Percentiles rank a stretch among this genome's conserved stretches.
Evolutionary conservation across 2,113 vertebrate species (phyloP).

Genomic region (Pseudois nayaur): DNA sequence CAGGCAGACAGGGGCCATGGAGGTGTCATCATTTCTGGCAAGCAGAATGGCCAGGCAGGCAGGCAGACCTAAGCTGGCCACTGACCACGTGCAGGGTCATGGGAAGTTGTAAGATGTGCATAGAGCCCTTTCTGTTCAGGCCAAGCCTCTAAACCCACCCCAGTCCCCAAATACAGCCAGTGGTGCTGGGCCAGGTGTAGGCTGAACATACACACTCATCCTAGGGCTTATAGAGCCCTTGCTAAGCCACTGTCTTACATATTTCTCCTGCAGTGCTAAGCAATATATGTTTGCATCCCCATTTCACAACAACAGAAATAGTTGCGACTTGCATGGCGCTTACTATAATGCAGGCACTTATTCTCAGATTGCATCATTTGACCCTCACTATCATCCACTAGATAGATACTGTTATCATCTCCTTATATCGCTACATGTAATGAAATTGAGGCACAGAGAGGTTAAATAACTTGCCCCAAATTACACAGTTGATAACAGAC

Average conservation of each 20-base stretch:
- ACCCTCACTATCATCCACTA: not conserved
- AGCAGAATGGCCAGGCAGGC: not conserved
- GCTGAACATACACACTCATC: not conserved
- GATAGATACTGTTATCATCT: not conserved
- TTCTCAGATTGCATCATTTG: not conserved
- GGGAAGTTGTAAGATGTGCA: not conserved
- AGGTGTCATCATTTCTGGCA: not conserved
- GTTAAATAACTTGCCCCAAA: not conserved
- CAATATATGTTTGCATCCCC: not conserved
- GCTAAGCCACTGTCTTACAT: not conserved
- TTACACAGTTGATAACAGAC: not conserved
- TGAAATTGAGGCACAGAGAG: not conserved
- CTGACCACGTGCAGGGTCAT: not conserved
- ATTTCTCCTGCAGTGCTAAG: not conserved
- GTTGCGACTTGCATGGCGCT: not conserved
- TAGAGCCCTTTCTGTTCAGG: not conserved
- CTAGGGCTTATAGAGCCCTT: not conserved
- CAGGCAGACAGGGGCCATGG: not conserved
- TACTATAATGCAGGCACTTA: not conserved
- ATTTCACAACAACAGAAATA: not conserved
- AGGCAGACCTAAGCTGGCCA: not conserved
- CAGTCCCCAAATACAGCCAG: not conserved
- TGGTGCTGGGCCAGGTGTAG: not conserved
- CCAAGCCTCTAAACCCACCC: not conserved
- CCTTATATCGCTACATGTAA: not conserved